phyloP scores from a whole-genome alignment of 2,797 vertebrate genomes.

The Coregonus sp. region DNA sequence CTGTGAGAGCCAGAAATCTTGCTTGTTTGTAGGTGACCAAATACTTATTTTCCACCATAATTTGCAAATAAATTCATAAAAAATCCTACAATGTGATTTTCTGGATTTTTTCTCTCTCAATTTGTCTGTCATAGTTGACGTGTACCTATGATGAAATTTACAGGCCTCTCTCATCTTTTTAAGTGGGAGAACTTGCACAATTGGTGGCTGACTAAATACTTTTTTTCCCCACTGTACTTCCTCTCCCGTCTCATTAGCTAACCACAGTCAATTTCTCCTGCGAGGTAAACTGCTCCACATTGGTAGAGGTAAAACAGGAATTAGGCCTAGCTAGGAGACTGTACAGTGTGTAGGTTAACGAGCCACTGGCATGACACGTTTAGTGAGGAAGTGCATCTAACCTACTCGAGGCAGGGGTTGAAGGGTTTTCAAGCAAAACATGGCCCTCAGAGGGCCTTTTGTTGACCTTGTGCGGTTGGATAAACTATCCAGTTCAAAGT shows the following conservation, averaged over 20 bases:
- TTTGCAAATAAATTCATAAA: too few species aligned
- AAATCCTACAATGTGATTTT: too few species aligned
- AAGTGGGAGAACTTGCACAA: too few species aligned
- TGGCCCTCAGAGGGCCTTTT: conserved; percentile 8
- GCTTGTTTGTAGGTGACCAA: too few species aligned
- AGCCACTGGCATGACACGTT: conserved; percentile 20
- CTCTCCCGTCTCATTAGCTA: conserved; percentile 28
- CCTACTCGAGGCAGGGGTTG: conserved; percentile 2
- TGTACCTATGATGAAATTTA: too few species aligned
- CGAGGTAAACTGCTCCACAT: conserved; percentile 32
- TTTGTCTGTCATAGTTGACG: too few species aligned
- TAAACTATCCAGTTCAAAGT: conserved; percentile 11
- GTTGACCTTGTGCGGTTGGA: not conserved
- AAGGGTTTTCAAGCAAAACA: conserved; percentile 24
- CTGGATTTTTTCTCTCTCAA: too few species aligned
- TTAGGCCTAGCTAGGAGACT: not conserved
- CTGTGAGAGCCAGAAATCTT: too few species aligned
- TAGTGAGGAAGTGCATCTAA: not conserved
- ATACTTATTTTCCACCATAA: too few species aligned
- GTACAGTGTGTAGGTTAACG: conserved; percentile 20
- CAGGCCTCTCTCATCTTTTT: too few species aligned
- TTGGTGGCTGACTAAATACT: too few species aligned
- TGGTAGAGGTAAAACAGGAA: conserved; percentile 28
- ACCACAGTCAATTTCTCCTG: conserved; percentile 17
- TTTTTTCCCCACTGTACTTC: conserved; percentile 11